Base-by-base conservation (phyloP, 2,113 vertebrate species). In the Onychorhynchus coronatus region DNA sequence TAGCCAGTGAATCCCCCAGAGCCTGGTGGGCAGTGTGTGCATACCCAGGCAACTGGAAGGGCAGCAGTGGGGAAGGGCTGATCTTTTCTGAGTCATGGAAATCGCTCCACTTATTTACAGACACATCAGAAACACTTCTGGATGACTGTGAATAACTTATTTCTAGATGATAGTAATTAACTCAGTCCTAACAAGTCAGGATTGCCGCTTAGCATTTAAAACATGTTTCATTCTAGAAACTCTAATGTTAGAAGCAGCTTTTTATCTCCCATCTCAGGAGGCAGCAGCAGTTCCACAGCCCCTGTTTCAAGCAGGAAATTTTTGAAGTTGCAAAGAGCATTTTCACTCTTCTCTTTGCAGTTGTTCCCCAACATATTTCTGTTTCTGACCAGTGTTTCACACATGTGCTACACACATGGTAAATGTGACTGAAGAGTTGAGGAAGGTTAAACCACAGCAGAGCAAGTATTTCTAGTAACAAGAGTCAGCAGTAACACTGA, bases 101-200 rank as follows among this genome's bases (percentile, higher is more conserved):
- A 86, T 55, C 33, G 56, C 75, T 82, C 76, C n/a, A 81, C 56
- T 91, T 91, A 78, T 84, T 92, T 95, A 89, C 70, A 93, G 76
- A 82, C 66, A 49, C 31, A 81, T 91, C 86, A 95, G 80, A 95
- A 96, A 49, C 79, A 68, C 65, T 91, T 94, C 92, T 93, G 80
- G 85, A 91, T 93, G 83, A 42, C 72, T 91, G 61, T 92, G 83
- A 91, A 96, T 82, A 94, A 87, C 86, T 93, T 92, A 61, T 49
- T 94, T 91, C 88, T 92, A 91, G 95, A 95, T 93, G 77, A 95
- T 46, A 92, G 88, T 91, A 95, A 97, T 95, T 96, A 97, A 92
- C 92, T 96, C 87, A 81, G 76, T 94, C 76, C 65, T 96, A 96
- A 96, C 70, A 37, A 87, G 70, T 95, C 70, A 78, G 95, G 93